Conservation (phyloP, 64 coral and sea anemone species). For the Dendrophyllia cribrosa region DNA sequence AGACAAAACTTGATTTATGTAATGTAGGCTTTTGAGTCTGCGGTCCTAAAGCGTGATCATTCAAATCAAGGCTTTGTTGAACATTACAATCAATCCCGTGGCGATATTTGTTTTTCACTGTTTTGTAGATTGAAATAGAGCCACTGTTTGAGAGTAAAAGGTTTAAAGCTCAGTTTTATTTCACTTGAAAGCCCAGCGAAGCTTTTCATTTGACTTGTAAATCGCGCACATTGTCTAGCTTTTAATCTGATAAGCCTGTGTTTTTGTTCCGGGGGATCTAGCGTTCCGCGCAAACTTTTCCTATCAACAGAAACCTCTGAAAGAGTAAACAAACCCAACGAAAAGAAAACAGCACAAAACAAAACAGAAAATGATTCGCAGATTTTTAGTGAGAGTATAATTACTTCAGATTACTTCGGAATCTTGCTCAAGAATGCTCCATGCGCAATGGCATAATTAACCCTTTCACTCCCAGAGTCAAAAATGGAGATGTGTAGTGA, state of each 20-base stretch:
- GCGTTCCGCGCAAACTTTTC: background rate
- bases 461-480: no score
- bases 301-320: conserved; percentile 9
- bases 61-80: no score
- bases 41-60: no score
- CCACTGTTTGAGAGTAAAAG: background rate
- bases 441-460: background rate
- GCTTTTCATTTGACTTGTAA: conserved; percentile 24
- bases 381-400: background rate
- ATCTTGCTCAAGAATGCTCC: background rate
- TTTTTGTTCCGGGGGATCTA: conserved; percentile 18
- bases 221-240: background rate
- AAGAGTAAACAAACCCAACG: conserved; percentile 35
- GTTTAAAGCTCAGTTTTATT: background rate
- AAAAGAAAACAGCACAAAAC: background rate
- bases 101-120: no score
- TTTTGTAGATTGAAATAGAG: background rate
- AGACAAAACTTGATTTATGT: no score
- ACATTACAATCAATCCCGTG: no score
- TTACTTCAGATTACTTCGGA: background rate
- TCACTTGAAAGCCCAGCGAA: background rate
- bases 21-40: no score
- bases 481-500: no score
- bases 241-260: conserved; percentile 7
- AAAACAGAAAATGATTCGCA: background rate